Conservation (phyloP, 1,140 invertebrate species). For the Drosophila suzukii region DNA sequence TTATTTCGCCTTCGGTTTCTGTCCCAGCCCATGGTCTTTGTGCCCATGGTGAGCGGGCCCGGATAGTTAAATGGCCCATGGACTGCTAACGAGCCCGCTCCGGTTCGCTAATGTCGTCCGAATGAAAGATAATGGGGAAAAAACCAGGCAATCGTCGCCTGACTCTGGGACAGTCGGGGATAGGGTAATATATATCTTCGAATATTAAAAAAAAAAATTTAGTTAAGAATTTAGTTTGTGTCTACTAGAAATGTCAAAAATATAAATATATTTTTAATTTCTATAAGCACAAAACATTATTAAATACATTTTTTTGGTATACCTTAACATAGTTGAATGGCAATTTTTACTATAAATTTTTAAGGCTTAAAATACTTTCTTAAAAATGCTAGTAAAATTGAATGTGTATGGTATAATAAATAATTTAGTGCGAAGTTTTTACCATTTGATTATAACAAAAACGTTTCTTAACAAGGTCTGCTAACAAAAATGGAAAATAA, state of each 20-base stretch:
- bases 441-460: no score
- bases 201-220: not conserved
- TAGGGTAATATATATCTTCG: not conserved
- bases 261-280: no score
- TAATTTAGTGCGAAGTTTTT: no score
- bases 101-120: constrained; percentile 41
- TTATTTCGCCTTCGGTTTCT: constrained; percentile 71
- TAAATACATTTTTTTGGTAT: no score
- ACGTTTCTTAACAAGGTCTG: no score
- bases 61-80: constrained; percentile 69
- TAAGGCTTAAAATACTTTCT: no score
- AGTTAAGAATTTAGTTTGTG: not conserved
- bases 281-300: no score
- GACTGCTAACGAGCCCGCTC: constrained; percentile 56
- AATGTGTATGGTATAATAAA: no score
- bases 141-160: constrained; percentile 22
- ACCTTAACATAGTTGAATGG: no score
- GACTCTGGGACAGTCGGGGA: not conserved
- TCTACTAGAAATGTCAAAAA: no score
- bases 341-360: not conserved
- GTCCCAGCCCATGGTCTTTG: constrained; percentile 6
- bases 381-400: no score
- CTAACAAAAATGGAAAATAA: no score
- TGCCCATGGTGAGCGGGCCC: constrained; percentile 50
- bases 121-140: constrained; percentile 25